Percentiles rank a stretch among this genome's conserved stretches.
These are phyloP conservation scores for Geophilus truncorum DNA, from an alignment of 2,888 invertebrate species.

Conservation along the genomic window DNA sequence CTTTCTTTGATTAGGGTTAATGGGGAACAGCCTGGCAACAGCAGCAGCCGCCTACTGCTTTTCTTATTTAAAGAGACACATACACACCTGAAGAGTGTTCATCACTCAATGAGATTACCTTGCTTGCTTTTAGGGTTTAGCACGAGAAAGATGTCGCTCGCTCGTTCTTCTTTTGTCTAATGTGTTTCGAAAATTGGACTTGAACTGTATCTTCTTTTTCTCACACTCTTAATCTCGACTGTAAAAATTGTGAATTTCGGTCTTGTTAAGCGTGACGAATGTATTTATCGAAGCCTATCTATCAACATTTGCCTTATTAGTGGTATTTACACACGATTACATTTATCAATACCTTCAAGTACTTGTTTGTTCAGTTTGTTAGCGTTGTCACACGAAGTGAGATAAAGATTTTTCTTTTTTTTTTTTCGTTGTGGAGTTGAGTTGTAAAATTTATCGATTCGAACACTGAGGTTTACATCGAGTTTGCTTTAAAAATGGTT, in stretches of 20 bases:
- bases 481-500: no score
- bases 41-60: slow-evolving; percentile 25
- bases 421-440: background rate
- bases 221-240: no score
- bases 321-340: background rate
- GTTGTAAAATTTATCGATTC: background rate
- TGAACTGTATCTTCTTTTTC: no score
- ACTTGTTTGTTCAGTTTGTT: background rate
- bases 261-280: background rate
- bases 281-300: background rate
- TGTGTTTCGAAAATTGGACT: background rate
- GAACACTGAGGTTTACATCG: no score
- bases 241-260: background rate
- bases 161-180: background rate
- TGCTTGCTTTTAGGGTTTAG: slow-evolving; percentile 11
- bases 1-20: slow-evolving; percentile 24
- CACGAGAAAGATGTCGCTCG: background rate
- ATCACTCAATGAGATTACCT: background rate
- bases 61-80: slow-evolving; percentile 25
- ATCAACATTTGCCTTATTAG: background rate
- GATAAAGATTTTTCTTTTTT: background rate
- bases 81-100: slow-evolving; percentile 16
- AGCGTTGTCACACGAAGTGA: background rate
- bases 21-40: slow-evolving; percentile 20
- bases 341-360: slow-evolving; percentile 1